These are phyloP conservation scores for Aurelia sp. DNA, from an alignment of 30 jellyfish, hydroid and myxozoan genomes.

Conservation along the genomic window DNA sequence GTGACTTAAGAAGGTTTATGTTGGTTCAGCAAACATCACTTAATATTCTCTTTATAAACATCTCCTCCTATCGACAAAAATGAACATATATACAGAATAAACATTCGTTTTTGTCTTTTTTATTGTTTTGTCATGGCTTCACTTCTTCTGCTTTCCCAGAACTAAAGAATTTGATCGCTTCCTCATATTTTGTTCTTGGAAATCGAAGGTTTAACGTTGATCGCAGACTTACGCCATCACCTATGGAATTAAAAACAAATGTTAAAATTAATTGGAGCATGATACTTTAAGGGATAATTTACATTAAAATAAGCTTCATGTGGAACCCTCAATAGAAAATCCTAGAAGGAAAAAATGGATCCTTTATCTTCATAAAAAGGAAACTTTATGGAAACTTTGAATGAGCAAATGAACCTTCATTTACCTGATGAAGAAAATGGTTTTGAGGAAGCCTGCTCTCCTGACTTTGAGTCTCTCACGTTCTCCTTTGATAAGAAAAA, in stretches of 20 bases:
- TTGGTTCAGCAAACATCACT: background rate
- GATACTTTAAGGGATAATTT: no score
- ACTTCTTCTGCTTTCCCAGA: constrained; percentile 19
- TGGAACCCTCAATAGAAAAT: no score
- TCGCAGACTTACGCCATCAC: constrained; percentile 47
- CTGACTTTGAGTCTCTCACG: background rate
- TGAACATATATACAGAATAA: background rate
- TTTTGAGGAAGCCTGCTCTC: background rate
- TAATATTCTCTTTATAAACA: no score
- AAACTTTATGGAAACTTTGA: no score
- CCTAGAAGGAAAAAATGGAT: no score
- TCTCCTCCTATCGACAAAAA: background rate
- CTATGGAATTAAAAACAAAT: background rate
- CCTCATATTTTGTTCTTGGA: constrained; percentile 76
- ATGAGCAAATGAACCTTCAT: no score
- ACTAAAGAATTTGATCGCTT: constrained; percentile 61
- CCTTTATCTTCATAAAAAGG: no score
- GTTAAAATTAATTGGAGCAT: no score
- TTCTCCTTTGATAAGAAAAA: constrained; percentile 2
- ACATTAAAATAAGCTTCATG: no score
- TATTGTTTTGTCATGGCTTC: background rate
- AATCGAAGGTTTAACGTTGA: constrained; percentile 69
- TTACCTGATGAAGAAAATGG: no score
- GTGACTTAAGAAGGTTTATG: background rate
- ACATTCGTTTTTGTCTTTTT: background rate